Percentiles rank a stretch among this genome's conserved stretches.
Evolutionary conservation across 2,888 invertebrate genomes (phyloP).

Genomic region (Parnassius apollo): DNA sequence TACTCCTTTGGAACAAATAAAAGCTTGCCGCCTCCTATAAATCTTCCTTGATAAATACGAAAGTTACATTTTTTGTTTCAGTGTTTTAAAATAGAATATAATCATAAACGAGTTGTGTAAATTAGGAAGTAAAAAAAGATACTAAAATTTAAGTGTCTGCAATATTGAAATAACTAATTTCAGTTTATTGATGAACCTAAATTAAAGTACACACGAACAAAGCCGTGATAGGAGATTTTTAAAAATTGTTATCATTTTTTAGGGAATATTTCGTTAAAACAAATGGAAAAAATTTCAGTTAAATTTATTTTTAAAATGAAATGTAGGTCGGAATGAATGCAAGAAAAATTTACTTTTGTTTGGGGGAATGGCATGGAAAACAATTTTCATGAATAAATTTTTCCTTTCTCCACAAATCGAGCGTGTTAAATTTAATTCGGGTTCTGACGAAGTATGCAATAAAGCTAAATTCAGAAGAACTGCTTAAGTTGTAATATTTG

Average conservation of each 20-base stretch:
- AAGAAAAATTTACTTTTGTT: slow-evolving; percentile 14
- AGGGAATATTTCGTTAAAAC: no score
- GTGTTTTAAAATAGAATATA: no score
- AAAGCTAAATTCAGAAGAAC: slow-evolving; percentile 14
- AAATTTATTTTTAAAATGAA: slow-evolving; percentile 12
- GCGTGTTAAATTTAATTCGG: slow-evolving; percentile 22
- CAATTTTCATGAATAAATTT: slow-evolving; percentile 24
- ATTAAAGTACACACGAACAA: no score
- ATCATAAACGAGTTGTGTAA: not conserved
- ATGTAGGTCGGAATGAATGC: slow-evolving; percentile 9
- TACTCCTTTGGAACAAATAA: slow-evolving; percentile 8
- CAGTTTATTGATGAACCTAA: no score
- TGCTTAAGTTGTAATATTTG: slow-evolving; percentile 20
- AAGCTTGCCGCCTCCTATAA: slow-evolving; percentile 6
- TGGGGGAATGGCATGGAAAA: slow-evolving; percentile 11
- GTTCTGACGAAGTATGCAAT: slow-evolving; percentile 24
- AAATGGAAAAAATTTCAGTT: not conserved
- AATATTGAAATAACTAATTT: no score
- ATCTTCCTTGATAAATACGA: slow-evolving; percentile 3
- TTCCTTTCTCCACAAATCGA: slow-evolving; percentile 23
- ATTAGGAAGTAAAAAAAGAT: no score
- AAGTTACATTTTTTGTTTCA: not conserved
- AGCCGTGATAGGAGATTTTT: no score
- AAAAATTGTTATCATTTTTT: no score
- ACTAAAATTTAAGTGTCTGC: no score